Evolutionary conservation across 1,140 invertebrate genomes (phyloP).

Genomic region (Bombus pyrosoma): DNA sequence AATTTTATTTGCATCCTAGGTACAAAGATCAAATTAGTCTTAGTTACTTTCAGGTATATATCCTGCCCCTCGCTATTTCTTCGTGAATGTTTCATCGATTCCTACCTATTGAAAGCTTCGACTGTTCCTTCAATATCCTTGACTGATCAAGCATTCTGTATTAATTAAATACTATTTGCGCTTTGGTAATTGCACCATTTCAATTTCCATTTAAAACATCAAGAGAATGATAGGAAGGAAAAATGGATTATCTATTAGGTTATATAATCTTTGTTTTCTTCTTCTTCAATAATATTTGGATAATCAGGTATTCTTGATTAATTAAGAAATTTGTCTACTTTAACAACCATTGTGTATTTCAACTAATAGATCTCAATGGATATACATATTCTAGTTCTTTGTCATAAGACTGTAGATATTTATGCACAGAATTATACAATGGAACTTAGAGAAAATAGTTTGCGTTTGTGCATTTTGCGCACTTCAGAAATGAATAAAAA

Average conservation of each 20-base stretch:
- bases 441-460: too few species aligned
- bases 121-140: neutral
- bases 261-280: too few species aligned
- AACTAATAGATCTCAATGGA: too few species aligned
- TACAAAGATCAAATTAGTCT: conserved; percentile 64
- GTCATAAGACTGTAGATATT: too few species aligned
- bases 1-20: conserved; percentile 40
- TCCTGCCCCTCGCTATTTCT: neutral
- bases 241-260: neutral
- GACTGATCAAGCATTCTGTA: neutral
- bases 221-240: neutral
- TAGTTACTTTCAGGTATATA: conserved; percentile 14
- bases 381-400: too few species aligned
- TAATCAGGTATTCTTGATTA: too few species aligned
- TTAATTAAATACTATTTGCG: neutral
- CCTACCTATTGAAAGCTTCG: neutral
- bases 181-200: neutral
- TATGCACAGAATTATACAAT: too few species aligned
- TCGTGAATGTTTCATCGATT: neutral
- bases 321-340: too few species aligned
- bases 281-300: too few species aligned
- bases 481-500: too few species aligned
- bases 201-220: neutral
- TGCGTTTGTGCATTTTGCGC: too few species aligned
- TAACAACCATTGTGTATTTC: too few species aligned